Percentiles rank a stretch among this genome's conserved stretches.
Conservation (phyloP, 2,113 vertebrate genomes). For the Eptatretus burgeri region DNA sequence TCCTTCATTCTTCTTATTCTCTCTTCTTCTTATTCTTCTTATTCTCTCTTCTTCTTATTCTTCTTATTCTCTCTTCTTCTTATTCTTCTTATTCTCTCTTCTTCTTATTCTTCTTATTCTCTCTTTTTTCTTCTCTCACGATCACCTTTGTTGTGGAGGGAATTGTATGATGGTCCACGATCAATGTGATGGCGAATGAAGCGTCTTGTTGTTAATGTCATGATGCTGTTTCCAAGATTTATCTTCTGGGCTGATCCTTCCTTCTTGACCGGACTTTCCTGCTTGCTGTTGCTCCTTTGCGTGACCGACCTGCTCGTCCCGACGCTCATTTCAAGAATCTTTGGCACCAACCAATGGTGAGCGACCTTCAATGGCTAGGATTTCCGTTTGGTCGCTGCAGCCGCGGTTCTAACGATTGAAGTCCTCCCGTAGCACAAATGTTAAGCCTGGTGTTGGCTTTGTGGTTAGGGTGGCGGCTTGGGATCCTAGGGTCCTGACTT, state of each 20-base stretch:
- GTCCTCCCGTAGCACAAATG: too few relatives aligned
- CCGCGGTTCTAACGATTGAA: too few relatives aligned
- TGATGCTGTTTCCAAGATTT: constrained; percentile 24
- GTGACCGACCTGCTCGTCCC: constrained; percentile 88
- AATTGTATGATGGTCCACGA: constrained; percentile 1
- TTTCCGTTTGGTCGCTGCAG: too few relatives aligned
- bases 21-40: too few relatives aligned
- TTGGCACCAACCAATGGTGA: too few relatives aligned
- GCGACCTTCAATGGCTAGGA: too few relatives aligned
- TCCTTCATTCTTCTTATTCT: too few relatives aligned
- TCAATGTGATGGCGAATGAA: background rate
- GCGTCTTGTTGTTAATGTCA: constrained; percentile 2
- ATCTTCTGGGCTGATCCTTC: constrained; percentile 82
- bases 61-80: too few relatives aligned
- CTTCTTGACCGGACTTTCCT: constrained; percentile 71
- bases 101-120: background rate
- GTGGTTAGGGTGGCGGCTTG: too few relatives aligned
- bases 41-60: too few relatives aligned
- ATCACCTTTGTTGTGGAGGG: background rate
- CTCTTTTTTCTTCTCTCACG: background rate
- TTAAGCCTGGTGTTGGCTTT: too few relatives aligned
- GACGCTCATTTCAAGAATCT: constrained; percentile 34
- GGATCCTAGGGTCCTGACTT: too few relatives aligned
- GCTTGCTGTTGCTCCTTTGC: constrained; percentile 61
- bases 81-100: background rate